Base-by-base conservation (phyloP, 2,888 invertebrate genomes). In the Sisyra nigra region DNA sequence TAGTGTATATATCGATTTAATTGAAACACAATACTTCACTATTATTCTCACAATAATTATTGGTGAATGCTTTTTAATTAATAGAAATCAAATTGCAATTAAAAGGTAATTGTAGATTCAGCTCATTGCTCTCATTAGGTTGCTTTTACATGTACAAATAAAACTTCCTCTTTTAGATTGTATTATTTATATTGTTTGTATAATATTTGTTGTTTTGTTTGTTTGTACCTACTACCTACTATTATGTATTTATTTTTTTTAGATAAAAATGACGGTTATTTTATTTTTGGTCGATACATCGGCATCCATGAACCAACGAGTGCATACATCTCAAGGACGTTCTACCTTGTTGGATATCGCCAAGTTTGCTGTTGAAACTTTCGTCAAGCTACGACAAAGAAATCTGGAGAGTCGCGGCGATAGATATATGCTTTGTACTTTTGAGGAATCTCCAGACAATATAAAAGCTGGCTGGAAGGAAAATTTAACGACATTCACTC, bases 391-490 rank as follows among this genome's bases (percentile, higher is more conserved):
- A 74, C 66, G 96, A 48, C 91, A 93, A 66, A 78, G 93, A 60
- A 92, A 91, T 61, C 84, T 87, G 54, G 92, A 92, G 66, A 91
- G 92, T 65, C 74, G 91, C 61, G 88, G 91, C 49, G 98, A 99
- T 74, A 79, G 97, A 54, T 98, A 97, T 68, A 98, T 98, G 96
- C 75, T 99, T 58, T 72, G 98, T 61, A 96, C 97, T 54, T 97
- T 97, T 69, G 97, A 98, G 72, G 96, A 97, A 63, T 91, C 92
- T 57, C 98, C 98, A 57, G 78, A 81, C 58, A 96, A 97, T 71
- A 92, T 98, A 57, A 98, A 98, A 82, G 92, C 91, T 71, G 71
- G 74, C 71, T 98, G 97, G 97, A 96, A 97, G 63, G 97, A 99
- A 65, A 94, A 91, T 61, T 76, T 96, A 60, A 85, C 88, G 43